Evolutionary conservation across 2,888 invertebrate genomes (phyloP), one percentile per base, ranked within the genome.

Genomic region (Unio pictorum): DNA sequence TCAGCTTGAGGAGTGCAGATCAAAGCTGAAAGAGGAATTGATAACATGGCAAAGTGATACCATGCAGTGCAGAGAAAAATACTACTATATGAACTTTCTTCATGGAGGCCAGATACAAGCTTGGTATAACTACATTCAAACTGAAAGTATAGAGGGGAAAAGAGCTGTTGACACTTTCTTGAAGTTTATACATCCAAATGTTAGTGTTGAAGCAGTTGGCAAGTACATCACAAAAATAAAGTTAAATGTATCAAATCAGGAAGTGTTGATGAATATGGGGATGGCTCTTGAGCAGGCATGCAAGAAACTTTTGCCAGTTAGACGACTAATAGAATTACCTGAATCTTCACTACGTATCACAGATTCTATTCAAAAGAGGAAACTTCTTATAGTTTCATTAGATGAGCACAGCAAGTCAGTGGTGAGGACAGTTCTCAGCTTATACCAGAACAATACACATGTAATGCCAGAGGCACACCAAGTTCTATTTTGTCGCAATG

Each of bases 381-480:
- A 70, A 54, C 66, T 78, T 4, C 71, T 71, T 58, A 69, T 82
- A 57, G 78, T 72, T 17, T 73, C 74, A 30, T 59, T 81, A 30
- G 80, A 81, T n/a, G 73, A 76, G 68, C 61, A 68, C 5, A 81
- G 80, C 57, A 64, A 68, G 18, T 62, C 73, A 55, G 77, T 79
- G 61, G 69, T 80, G 4, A 68, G 71, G 63, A 81, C 80, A 34
- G 30, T 83, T 18, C 55, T 83, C 34, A 71, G 79, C 18, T 57
- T 83, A 8, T 81, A 76, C 62, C 30, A 61, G 11, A 78, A 79
- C 55, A 79, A 80, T 54, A 75, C 76, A 18, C 61, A 73, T 23
- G 55, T 56, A 23, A 61, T 81, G 30, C 83, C 83, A 6, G 72
- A 77, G 54, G 71, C 83, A 20, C 72, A 72, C 56, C 79, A 84